Evolutionary conservation across 2,888 invertebrate species (phyloP).

Genomic region (Gasteruption jaculator): DNA sequence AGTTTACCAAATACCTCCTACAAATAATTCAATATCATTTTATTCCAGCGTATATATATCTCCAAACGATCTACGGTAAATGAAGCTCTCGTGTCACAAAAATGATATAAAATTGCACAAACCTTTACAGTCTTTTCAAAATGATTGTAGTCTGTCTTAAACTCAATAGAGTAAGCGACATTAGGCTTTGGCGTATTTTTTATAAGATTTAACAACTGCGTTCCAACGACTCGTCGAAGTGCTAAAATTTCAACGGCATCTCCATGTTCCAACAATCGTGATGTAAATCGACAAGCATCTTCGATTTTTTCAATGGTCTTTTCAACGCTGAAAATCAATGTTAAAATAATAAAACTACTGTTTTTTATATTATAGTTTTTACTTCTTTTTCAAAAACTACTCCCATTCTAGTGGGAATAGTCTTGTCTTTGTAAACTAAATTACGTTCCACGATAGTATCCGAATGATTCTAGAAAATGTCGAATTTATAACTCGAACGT

Average conservation of each 20-base stretch:
- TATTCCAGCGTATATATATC: neutral
- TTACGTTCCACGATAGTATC: too few species aligned
- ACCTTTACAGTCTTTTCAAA: constrained; percentile 68
- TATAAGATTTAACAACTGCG: constrained; percentile 73
- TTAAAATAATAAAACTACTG: too few species aligned
- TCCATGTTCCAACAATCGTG: constrained; percentile 75
- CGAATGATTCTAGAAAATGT: too few species aligned
- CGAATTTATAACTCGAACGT: too few species aligned
- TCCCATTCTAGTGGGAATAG: too few species aligned
- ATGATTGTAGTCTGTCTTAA: constrained; percentile 73
- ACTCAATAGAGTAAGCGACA: constrained; percentile 74
- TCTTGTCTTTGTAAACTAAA: too few species aligned
- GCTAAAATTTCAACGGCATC: constrained; percentile 82
- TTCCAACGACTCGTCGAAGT: constrained; percentile 73
- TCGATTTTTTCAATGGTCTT: constrained; percentile 81
- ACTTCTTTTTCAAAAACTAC: too few species aligned
- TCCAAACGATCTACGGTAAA: too few species aligned
- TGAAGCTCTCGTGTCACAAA: too few species aligned
- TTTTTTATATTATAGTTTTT: too few species aligned
- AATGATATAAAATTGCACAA: constrained; percentile 13
- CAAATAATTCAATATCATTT: constrained; percentile 11
- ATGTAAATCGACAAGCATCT: constrained; percentile 81
- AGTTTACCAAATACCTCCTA: constrained; percentile 72
- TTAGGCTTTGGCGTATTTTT: constrained; percentile 80
- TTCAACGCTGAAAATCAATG: constrained; percentile 64